Base-by-base conservation (phyloP, 2,888 invertebrate genomes). In the Ophioninae sp. region DNA sequence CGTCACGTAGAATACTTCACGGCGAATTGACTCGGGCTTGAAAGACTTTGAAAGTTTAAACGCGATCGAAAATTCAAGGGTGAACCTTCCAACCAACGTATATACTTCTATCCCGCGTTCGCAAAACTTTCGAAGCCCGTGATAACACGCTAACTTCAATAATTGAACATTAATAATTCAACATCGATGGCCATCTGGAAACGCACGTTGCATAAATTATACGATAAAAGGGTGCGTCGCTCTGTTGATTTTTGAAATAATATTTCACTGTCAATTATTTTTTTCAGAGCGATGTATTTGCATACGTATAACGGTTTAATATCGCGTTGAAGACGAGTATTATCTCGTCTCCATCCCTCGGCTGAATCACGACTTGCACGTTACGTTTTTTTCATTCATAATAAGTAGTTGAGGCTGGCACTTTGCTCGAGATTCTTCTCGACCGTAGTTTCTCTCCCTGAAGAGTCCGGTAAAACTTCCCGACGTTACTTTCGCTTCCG, bases 381-480 rank as follows among this genome's bases (percentile, higher is more conserved):
- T 70, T 64, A 39, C 7, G 41, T n/a, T n/a, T 67, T 78, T 72
- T 70, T 81, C 81, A 84, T 81, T 84, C 70, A 67, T 81, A 81
- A 81, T 57, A 79, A 84, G 83, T 78, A 67, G 64, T 61, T 23
- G 68, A 10, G 7, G 77, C 56, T 61, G n/a, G 21, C 20, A 61
- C 77, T 80, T 81, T 57, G 39, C n/a, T n/a, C 59, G 5, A 56
- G 74, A 59, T 70, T 72, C 56, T 50, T n/a, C 30, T 62, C 30
- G 37, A 23, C 70, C 64, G 17, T 59, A 41, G 30, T 77, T 72
- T 77, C 59, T 59, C 23, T n/a, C 5, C 37, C 68, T 10, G 56
- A 20, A 57, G 70, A 62, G 59, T 56, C 30, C 62, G 23, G 23
- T 44, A 13, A 78, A 81, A 81, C 69, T 83, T 81, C 64, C 44